Evolutionary conservation across 2,888 invertebrate genomes (phyloP), one percentile per base, ranked within the genome.

Genomic region (Trichacis sp.): DNA sequence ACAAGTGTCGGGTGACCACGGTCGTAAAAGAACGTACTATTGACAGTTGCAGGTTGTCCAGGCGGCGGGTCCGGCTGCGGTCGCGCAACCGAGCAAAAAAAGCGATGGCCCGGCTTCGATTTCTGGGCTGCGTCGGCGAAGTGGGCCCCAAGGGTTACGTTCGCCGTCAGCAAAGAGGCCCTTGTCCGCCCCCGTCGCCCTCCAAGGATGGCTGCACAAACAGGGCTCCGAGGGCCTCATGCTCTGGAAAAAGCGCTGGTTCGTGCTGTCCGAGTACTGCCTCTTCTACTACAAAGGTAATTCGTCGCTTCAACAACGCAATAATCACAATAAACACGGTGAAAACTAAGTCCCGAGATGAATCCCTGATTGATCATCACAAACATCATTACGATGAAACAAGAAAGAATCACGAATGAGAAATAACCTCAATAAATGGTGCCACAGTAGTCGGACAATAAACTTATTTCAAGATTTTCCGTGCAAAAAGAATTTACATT

Each of bases 281-380:
- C 88, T 97, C 65, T 97, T 95, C 86, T 96, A 96, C 81, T 97
- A 97, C 85, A 96, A 97, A 89, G 92, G 94, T 94, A n/a, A n/a
- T n/a, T n/a, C n/a, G n/a, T n/a, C n/a, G n/a, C n/a, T n/a, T n/a
- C n/a, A n/a, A n/a, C n/a, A n/a, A n/a, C n/a, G n/a, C n/a, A n/a
- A n/a, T n/a, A n/a, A n/a, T n/a, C n/a, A n/a, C n/a, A n/a, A n/a
- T n/a, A n/a, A n/a, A n/a, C n/a, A n/a, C n/a, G n/a, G n/a, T n/a
- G n/a, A n/a, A n/a, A n/a, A n/a, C n/a, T n/a, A n/a, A n/a, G n/a
- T n/a, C n/a, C n/a, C n/a, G n/a, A n/a, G n/a, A n/a, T n/a, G n/a
- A n/a, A n/a, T n/a, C n/a, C n/a, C n/a, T n/a, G n/a, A n/a, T n/a
- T n/a, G n/a, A n/a, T n/a, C n/a, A n/a, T n/a, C n/a, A n/a, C n/a